Percentiles rank a stretch among this genome's conserved stretches.
These are phyloP conservation scores for Dasypolia templi DNA, from an alignment of 2,888 invertebrate genomes.

Conservation along the genomic window DNA sequence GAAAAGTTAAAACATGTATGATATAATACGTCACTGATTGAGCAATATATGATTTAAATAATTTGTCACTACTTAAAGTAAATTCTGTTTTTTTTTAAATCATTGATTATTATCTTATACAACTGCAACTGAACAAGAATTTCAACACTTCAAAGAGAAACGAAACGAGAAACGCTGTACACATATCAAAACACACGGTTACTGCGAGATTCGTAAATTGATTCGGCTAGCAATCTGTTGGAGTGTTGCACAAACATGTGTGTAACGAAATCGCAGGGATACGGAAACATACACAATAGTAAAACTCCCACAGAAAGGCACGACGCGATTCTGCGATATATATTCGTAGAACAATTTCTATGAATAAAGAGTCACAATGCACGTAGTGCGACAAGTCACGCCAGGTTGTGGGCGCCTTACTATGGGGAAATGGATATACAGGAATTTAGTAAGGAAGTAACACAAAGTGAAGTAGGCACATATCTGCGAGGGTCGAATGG, in stretches of 20 bases:
- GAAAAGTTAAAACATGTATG: not conserved
- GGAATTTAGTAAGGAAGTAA: not conserved
- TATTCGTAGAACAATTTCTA: too few species aligned
- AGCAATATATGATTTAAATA: not conserved
- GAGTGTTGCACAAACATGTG: constrained; percentile 57
- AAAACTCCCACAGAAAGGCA: too few species aligned
- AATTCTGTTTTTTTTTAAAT: too few species aligned
- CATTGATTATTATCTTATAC: too few species aligned
- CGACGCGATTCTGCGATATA: too few species aligned
- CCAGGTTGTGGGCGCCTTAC: too few species aligned
- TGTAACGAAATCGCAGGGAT: constrained; percentile 36
- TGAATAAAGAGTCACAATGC: too few species aligned
- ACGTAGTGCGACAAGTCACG: too few species aligned
- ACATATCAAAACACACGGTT: constrained; percentile 50
- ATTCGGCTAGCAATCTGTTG: constrained; percentile 38
- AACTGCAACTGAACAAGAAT: constrained; percentile 21
- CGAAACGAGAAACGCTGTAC: too few species aligned
- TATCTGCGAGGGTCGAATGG: not conserved
- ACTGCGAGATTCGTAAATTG: constrained; percentile 36
- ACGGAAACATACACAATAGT: constrained; percentile 42
- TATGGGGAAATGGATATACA: not conserved
- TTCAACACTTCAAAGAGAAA: constrained; percentile 49
- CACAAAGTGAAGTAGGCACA: too few species aligned
- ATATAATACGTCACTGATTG: not conserved
- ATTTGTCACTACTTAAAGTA: not conserved